Evolutionary conservation across 2,797 vertebrate genomes (phyloP).

Genomic region (Pangasius sanitwongsei): DNA sequence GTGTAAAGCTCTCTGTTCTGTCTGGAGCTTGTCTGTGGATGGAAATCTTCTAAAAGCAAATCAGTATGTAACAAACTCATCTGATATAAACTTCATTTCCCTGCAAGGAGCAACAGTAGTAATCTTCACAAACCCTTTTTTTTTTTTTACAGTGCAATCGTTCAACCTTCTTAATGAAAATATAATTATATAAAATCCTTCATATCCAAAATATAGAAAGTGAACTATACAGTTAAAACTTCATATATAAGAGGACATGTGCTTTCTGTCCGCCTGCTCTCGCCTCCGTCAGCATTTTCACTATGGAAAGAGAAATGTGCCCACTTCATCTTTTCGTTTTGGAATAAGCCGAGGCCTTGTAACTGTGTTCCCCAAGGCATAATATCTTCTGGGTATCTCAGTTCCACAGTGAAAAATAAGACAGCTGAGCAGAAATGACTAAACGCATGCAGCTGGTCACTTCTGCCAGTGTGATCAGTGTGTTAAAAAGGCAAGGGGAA

Average conservation of each 20-base stretch:
- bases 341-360: not conserved
- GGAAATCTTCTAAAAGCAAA: not conserved
- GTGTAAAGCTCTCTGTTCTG: not conserved
- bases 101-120: not conserved
- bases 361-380: not conserved
- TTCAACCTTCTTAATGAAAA: constrained; percentile 14
- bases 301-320: not conserved
- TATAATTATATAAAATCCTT: constrained; percentile 48
- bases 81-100: constrained; percentile 16
- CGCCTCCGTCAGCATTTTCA: not conserved
- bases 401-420: not conserved
- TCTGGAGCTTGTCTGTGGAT: not conserved
- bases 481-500: not conserved
- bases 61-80: not conserved
- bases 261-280: not conserved
- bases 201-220: constrained; percentile 36
- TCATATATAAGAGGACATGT: constrained; percentile 16
- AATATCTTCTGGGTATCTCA: constrained; percentile 9
- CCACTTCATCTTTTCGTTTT: constrained; percentile 6
- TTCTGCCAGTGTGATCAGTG: not conserved
- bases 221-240: constrained; percentile 21
- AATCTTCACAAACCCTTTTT: not conserved
- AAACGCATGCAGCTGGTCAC: not conserved
- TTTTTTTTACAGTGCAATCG: not conserved
- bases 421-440: not conserved